Evolutionary conservation across 2,113 vertebrate genomes (phyloP), one percentile per base, ranked within the genome.

Genomic region (Bombycilla garrulus): DNA sequence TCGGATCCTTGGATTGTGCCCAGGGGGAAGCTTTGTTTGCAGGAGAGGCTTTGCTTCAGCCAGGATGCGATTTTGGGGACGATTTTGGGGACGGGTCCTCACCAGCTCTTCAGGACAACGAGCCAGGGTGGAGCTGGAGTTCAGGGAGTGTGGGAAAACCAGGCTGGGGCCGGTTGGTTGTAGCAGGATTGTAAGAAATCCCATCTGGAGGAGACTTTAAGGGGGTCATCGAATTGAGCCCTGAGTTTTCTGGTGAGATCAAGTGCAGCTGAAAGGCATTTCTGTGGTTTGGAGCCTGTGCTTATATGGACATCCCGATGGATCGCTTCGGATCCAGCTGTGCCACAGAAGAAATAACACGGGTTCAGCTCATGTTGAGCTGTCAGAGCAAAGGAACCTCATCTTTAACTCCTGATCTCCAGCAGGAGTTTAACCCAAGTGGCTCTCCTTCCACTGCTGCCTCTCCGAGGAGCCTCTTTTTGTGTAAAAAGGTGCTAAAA

Each of bases 271-370:
- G 86, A 58, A 38, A 92, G 54, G 86, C 90, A 17, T 92, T 88
- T 74, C 92, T 92, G 79, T 78, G 77, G 83, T 86, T 93, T 86
- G 65, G 89, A 93, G 83, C 13, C 94, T 96, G 92, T 78, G 92
- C 92, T 86, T 88, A 83, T 83, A 86, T 73, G 94, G 88, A 38
- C 60, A 80, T 92, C 62, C 58, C 36, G 7, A 70, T 22, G 81
- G 81, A 73, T 83, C 3, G 2, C 89, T 45, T 44, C 3, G 6
- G 83, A 65, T 80, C 36, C 44, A 88, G 88, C 93, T 42, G 5
- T 10, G 74, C 92, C 62, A 23, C 80, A 18, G 74, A 11, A 80
- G 62, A 13, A 86, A 69, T 3, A 66, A 48, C 29, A 0, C 0
- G 69, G 10, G 3, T 31, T 73, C 44, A 42, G 74, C 70, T 79